Percentiles rank a stretch among this genome's conserved stretches.
These are phyloP conservation scores for Cecropterus lyciades DNA, from an alignment of 1,140 invertebrate species.

Conservation along the genomic window DNA sequence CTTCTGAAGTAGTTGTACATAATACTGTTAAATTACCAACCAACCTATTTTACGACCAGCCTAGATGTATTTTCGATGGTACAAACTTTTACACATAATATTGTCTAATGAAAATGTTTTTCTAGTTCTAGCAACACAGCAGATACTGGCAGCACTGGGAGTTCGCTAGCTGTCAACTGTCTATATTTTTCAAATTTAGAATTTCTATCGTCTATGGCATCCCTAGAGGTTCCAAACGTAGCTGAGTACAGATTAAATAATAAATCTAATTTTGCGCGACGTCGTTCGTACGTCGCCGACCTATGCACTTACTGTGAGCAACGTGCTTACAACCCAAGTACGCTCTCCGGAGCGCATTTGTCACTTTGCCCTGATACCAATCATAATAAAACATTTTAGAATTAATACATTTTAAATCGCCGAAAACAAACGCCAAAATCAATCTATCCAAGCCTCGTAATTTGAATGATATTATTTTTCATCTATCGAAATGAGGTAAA, in stretches of 20 bases:
- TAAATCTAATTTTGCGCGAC: constrained; percentile 32
- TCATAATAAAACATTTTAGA: constrained; percentile 55
- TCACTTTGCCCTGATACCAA: constrained; percentile 81
- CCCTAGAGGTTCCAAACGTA: constrained; percentile 47
- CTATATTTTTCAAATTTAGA: constrained; percentile 32
- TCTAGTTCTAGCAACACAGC: constrained; percentile 37
- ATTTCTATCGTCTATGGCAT: constrained; percentile 48
- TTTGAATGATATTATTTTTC: constrained; percentile 18
- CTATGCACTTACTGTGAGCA: constrained; percentile 85
- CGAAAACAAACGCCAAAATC: constrained; percentile 6
- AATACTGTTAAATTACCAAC: not conserved
- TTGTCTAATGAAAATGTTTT: constrained; percentile 23
- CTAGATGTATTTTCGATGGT: constrained; percentile 16
- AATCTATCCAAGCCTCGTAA: constrained; percentile 10
- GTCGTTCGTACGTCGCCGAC: constrained; percentile 38
- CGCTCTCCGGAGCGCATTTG: constrained; percentile 80
- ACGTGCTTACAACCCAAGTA: constrained; percentile 84
- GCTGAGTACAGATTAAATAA: constrained; percentile 41
- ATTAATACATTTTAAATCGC: constrained; percentile 2
- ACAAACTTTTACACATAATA: not conserved
- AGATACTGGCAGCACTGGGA: constrained; percentile 37
- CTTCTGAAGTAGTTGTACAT: constrained; percentile 4
- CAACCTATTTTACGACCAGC: constrained; percentile 8
- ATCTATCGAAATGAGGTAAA: constrained; percentile 18
- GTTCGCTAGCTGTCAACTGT: constrained; percentile 31